A percentile compares a stretch with the other conserved stretches of the same genome.
phyloP scores from a whole-genome alignment of 2,797 vertebrate species.

The Rhyacichthys aspro region DNA sequence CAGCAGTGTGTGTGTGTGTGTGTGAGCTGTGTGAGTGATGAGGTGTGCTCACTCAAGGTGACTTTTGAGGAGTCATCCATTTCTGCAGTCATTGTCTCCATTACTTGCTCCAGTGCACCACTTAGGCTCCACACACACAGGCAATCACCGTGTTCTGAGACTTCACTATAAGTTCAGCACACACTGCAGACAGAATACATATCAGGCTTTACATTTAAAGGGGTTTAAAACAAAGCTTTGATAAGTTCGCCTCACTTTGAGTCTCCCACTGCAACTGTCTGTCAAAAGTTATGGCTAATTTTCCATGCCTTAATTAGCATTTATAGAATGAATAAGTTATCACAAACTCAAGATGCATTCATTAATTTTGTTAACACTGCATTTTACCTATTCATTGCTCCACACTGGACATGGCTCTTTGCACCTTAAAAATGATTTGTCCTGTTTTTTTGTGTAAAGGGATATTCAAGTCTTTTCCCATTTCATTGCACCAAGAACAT shows the following conservation, averaged over 20 bases:
- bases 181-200: conserved; percentile 29
- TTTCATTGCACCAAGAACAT: too few species aligned
- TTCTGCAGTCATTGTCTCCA: conserved; percentile 68
- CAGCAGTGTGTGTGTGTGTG: background rate
- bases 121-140: conserved; percentile 52
- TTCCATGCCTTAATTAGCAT: too few species aligned
- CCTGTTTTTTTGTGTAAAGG: too few species aligned
- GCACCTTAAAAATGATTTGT: too few species aligned
- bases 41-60: conserved; percentile 67
- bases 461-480: too few species aligned
- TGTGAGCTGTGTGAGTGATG: conserved; percentile 54
- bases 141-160: conserved; percentile 45
- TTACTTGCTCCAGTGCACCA: conserved; percentile 67
- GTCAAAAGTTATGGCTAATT: too few species aligned
- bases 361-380: too few species aligned
- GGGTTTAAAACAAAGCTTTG: background rate
- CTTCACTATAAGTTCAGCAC: conserved; percentile 36
- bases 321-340: too few species aligned
- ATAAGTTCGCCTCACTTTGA: background rate
- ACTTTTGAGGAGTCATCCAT: conserved; percentile 65
- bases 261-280: too few species aligned
- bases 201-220: conserved; percentile 8
- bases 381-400: too few species aligned
- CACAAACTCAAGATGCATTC: too few species aligned
- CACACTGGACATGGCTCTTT: too few species aligned